Conservation (phyloP, 2,113 vertebrate species). For the Microtus ochrogaster region DNA sequence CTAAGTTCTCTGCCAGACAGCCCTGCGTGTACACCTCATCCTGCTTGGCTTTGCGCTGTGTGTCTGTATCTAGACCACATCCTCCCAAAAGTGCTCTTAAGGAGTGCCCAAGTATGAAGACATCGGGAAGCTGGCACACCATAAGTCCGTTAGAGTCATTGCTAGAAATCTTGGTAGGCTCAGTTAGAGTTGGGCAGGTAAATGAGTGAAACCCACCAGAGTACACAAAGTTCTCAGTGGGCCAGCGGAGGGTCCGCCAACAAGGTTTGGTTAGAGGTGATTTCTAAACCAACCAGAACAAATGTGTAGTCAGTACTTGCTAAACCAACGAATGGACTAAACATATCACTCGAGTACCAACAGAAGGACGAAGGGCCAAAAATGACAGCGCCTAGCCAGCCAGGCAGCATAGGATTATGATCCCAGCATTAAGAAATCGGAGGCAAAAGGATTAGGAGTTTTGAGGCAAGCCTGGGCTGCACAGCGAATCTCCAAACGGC, state of each 20-base stretch:
- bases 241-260: not conserved
- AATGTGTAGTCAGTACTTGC: not conserved
- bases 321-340: slow-evolving; percentile 55
- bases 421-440: not conserved
- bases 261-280: slow-evolving; percentile 20
- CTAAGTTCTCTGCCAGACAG: not conserved
- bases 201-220: not conserved
- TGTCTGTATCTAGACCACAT: not conserved
- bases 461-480: not conserved
- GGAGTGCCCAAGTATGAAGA: not conserved
- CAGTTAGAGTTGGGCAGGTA: slow-evolving; percentile 20
- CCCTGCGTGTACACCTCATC: not conserved
- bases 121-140: not conserved
- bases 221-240: slow-evolving; percentile 27
- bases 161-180: not conserved
- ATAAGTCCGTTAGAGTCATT: not conserved
- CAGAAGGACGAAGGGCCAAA: not conserved
- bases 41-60: not conserved
- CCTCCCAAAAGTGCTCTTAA: not conserved
- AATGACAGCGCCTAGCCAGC: not conserved
- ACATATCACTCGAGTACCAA: slow-evolving; percentile 28
- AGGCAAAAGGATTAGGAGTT: not conserved
- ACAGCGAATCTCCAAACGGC: not conserved
- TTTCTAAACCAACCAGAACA: not conserved
- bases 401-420: not conserved